phyloP scores from a whole-genome alignment of 2,888 invertebrate genomes.

The Brachypterus glaber region DNA sequence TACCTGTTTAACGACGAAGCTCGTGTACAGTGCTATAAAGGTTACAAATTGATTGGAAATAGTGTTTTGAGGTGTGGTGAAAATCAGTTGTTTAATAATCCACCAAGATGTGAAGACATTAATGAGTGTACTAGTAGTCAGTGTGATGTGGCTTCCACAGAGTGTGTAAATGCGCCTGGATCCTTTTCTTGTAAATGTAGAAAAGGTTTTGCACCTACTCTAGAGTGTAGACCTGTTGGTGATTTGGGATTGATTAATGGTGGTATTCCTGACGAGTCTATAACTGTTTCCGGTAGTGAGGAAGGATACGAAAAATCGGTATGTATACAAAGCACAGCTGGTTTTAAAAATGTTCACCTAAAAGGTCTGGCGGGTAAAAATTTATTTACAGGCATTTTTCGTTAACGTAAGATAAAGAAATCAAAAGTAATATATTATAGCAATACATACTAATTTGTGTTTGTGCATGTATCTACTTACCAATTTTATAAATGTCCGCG shows the following conservation, averaged over 20 bases:
- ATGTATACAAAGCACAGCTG: conserved; percentile 38
- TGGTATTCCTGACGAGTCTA: conserved; percentile 82
- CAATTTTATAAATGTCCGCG: no score
- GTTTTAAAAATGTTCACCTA: no score
- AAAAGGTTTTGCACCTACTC: conserved; percentile 70
- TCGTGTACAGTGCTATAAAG: conserved; percentile 82
- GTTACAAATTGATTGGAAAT: conserved; percentile 75
- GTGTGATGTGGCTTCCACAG: conserved; percentile 83
- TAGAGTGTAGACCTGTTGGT: conserved; percentile 83
- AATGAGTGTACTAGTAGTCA: conserved; percentile 85
- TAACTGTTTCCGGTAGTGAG: conserved; percentile 75
- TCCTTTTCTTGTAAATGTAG: conserved; percentile 84
- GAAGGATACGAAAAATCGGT: conserved; percentile 73
- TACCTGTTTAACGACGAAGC: conserved; percentile 87
- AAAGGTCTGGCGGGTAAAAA: no score
- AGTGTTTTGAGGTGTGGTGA: conserved; percentile 78
- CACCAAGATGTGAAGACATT: conserved; percentile 84
- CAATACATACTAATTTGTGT: no score
- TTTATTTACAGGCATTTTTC: no score
- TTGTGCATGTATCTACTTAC: no score
- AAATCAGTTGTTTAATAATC: conserved; percentile 71
- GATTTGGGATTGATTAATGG: conserved; percentile 83
- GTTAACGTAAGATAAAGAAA: no score
- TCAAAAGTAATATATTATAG: no score
- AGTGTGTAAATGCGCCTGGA: conserved; percentile 81